Evolutionary conservation across 2,888 invertebrate genomes (phyloP).

Genomic region (Oxyteleia sp.): DNA sequence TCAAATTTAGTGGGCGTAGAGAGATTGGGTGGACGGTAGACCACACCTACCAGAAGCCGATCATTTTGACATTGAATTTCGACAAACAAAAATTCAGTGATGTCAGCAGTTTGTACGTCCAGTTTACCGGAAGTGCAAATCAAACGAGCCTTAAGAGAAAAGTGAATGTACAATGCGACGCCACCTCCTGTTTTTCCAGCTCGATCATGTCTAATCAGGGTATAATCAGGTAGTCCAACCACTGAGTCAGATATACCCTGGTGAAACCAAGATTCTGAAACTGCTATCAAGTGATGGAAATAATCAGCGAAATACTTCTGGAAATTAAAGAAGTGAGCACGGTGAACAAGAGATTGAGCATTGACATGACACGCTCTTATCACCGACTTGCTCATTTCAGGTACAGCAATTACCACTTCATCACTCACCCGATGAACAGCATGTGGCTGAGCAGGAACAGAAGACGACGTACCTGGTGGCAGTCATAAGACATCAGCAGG

Average conservation of each 20-base stretch:
- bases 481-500: too few species aligned
- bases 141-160: background rate
- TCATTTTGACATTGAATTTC: background rate
- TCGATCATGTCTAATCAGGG: slow-evolving; percentile 24
- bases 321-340: slow-evolving; percentile 1
- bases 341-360: slow-evolving; percentile 18
- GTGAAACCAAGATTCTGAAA: slow-evolving; percentile 36
- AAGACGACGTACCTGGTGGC: too few species aligned
- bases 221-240: background rate
- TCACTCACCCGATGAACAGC: too few species aligned
- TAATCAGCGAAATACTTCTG: background rate
- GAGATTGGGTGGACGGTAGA: slow-evolving; percentile 25
- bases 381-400: too few species aligned
- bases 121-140: background rate
- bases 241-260: background rate
- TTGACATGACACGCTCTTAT: slow-evolving; percentile 26
- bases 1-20: background rate
- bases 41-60: background rate
- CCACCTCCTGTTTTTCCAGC: background rate
- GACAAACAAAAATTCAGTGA: slow-evolving; percentile 16
- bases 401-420: too few species aligned
- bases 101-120: background rate
- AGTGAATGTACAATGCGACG: slow-evolving; percentile 2
- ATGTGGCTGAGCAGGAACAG: too few species aligned
- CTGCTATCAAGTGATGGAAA: slow-evolving; percentile 6